These are phyloP conservation scores for Euwallacea similis DNA, from an alignment of 1,140 invertebrate genomes.

Conservation along the genomic window DNA sequence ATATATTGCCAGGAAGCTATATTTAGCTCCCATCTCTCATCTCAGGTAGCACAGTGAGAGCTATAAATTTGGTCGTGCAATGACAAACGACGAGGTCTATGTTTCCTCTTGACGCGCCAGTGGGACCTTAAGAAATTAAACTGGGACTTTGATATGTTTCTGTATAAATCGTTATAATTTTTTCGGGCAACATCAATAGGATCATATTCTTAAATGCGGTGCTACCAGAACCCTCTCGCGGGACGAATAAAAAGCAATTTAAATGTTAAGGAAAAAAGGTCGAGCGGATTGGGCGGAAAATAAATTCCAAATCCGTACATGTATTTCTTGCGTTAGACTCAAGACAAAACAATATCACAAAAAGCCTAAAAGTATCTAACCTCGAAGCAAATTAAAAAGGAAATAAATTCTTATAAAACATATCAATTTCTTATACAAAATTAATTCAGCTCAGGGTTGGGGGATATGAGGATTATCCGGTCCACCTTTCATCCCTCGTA, in stretches of 20 bases:
- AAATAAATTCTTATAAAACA: background rate
- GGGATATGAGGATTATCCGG: constrained; percentile 7
- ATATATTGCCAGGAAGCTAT: too few species aligned
- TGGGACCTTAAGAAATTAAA: constrained; percentile 12
- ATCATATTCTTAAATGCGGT: background rate
- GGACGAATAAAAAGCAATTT: too few species aligned
- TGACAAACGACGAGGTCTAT: background rate
- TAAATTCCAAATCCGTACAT: too few species aligned
- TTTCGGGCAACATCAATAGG: background rate
- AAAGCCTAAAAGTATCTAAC: background rate
- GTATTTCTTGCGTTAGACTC: too few species aligned
- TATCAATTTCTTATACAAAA: constrained; percentile 9
- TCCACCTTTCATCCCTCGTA: constrained; percentile 8
- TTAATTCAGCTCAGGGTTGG: background rate
- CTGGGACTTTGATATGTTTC: constrained; percentile 5
- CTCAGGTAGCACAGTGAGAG: background rate
- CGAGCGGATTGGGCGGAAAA: too few species aligned
- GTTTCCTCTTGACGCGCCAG: constrained; percentile 1
- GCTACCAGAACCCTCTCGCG: too few species aligned
- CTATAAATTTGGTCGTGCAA: background rate
- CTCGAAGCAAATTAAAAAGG: background rate
- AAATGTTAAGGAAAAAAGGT: too few species aligned
- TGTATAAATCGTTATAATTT: constrained; percentile 9
- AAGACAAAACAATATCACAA: too few species aligned
- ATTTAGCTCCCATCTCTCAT: background rate